Base-by-base conservation (phyloP, 2,888 invertebrate species). In the Lepidochrysops patricia region DNA sequence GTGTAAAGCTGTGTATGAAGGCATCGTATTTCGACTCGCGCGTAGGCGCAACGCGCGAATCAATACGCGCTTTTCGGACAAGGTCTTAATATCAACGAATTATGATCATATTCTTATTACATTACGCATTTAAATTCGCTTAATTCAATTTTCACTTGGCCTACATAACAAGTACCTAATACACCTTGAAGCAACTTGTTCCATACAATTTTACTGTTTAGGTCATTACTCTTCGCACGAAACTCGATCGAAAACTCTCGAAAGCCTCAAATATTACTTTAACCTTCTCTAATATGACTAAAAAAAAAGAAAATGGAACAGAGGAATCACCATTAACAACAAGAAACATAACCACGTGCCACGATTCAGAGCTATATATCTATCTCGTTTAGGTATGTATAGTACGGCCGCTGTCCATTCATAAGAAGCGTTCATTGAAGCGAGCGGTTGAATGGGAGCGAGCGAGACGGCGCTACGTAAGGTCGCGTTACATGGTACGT, bases 371-470 rank as follows among this genome's bases (percentile, higher is more conserved):
- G 71, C 73, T 69, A 74, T 70, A 75, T 65, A 67, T 72, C 70
- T 75, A 76, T 67, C 70, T 68, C 68, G 61, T 29, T 62, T 62
- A 65, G 72, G 83, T 82, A 84, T 77, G 73, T 83, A 87, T 87
- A 86, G 84, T 87, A 87, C 82, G 77, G 79, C 77, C 79, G 81
- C 80, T 79, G 82, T 82, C 76, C 73, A 89, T 89, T 89, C 89
- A 90, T 89, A 87, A 89, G 86, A 86, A 88, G 82, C 84, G 76
- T 88, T 84, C 87, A 87, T 88, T 88, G 80, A 87, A 84, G 83
- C 83, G 80, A 75, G 76, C 75, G 77, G 64, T 78, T 87, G 86
- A 87, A 88, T 88, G 85, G 87, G 88, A 84, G 87, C 79, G 81
- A 88, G 73, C 65, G 84, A 79, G 88, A 87, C 69, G 62, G 73